Evolutionary conservation across 2,113 vertebrate species (phyloP).

Genomic region (Synchiropus splendidus): DNA sequence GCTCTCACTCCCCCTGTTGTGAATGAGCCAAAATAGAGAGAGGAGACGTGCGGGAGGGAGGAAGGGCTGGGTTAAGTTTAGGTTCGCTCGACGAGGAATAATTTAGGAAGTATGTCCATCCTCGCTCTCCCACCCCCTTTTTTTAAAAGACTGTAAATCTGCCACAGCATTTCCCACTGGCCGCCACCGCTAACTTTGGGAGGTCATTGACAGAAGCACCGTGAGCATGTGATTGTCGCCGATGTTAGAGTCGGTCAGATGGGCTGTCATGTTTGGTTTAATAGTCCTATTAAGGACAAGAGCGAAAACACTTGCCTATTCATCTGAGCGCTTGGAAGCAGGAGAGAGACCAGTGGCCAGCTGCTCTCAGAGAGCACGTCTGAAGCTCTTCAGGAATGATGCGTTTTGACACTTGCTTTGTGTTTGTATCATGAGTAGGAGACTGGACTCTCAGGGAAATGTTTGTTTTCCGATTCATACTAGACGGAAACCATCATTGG

Average conservation of each 20-base stretch:
- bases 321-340: too few species aligned
- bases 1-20: slow-evolving; percentile 33
- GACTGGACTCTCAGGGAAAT: too few species aligned
- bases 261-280: too few species aligned
- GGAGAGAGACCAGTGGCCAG: too few species aligned
- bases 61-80: slow-evolving; percentile 55
- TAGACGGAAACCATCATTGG: too few species aligned
- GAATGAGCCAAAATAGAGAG: slow-evolving; percentile 58
- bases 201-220: slow-evolving; percentile 34
- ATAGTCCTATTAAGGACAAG: too few species aligned
- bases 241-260: not conserved
- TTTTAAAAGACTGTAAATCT: slow-evolving; percentile 55
- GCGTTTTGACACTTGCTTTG: too few species aligned
- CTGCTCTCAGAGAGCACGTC: too few species aligned
- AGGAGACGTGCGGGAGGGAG: slow-evolving; percentile 26
- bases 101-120: slow-evolving; percentile 58
- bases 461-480: too few species aligned
- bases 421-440: too few species aligned
- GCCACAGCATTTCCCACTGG: slow-evolving; percentile 45
- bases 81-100: slow-evolving; percentile 55
- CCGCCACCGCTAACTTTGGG: slow-evolving; percentile 51
- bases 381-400: too few species aligned
- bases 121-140: slow-evolving; percentile 9
- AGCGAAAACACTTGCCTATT: too few species aligned
- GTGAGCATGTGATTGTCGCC: not conserved